A percentile compares a stretch with the other conserved stretches of the same genome.
These are phyloP conservation scores for Merluccius polli DNA, from an alignment of 2,797 vertebrate species.

Conservation along the genomic window DNA sequence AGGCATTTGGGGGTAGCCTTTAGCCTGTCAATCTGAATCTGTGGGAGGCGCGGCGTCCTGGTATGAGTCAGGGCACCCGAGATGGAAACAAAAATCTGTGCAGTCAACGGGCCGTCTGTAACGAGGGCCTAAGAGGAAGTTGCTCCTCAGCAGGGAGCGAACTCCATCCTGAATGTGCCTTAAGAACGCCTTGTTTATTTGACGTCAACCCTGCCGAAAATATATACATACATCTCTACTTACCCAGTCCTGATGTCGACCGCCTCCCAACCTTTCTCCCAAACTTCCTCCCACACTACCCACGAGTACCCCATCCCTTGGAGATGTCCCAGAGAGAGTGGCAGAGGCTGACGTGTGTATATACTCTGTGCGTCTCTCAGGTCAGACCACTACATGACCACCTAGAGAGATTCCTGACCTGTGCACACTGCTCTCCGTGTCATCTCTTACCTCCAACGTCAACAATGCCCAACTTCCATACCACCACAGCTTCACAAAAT, in stretches of 20 bases:
- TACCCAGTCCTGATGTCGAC: conserved; percentile 18
- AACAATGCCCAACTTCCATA: conserved; percentile 16
- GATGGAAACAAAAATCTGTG: background rate
- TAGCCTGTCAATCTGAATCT: background rate
- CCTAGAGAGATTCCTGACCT: conserved; percentile 38
- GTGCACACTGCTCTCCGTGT: background rate
- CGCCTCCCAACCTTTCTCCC: conserved; percentile 9
- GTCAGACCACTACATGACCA: conserved; percentile 38
- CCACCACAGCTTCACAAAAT: background rate
- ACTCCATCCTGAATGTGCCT: conserved; percentile 11
- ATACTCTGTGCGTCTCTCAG: background rate
- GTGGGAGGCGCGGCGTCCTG: background rate
- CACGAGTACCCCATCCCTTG: conserved; percentile 16
- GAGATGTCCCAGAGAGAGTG: conserved; percentile 23
- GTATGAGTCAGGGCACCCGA: conserved; percentile 2
- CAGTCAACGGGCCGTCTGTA: too few species aligned
- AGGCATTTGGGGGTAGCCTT: background rate
- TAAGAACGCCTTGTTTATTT: conserved; percentile 40
- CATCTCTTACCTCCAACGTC: background rate
- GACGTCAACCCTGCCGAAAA: conserved; percentile 40
- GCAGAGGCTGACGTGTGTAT: background rate
- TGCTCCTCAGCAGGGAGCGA: background rate
- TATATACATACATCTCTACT: background rate
- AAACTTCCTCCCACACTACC: conserved; percentile 2
- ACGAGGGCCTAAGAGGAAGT: background rate